Evolutionary conservation across 2,888 invertebrate species (phyloP).

Genomic region (Polia nebulosa): DNA sequence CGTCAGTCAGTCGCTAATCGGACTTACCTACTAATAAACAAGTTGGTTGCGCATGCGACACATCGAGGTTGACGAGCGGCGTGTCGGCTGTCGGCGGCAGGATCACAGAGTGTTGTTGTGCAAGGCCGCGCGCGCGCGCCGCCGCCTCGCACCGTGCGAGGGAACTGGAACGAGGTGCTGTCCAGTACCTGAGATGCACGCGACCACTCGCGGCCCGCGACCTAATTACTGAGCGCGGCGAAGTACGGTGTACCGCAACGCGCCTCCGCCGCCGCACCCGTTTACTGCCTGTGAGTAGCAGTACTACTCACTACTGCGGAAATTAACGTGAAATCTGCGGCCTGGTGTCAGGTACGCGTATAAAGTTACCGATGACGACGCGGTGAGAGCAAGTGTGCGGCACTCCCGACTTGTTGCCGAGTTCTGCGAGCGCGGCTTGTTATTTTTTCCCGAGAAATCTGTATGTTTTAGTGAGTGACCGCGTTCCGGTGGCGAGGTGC

Average conservation of each 20-base stretch:
- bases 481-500: conserved; percentile 82
- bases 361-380: conserved; percentile 15
- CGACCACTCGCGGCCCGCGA: conserved; percentile 38
- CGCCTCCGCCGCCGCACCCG: neutral
- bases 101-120: conserved; percentile 5
- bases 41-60: conserved; percentile 7
- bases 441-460: conserved; percentile 82
- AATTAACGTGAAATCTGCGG: conserved; percentile 20
- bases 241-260: neutral
- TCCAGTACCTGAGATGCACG: conserved; percentile 11
- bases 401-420: conserved; percentile 90
- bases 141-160: neutral
- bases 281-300: neutral
- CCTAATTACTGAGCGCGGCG: conserved; percentile 29
- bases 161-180: conserved; percentile 13
- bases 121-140: conserved; percentile 17
- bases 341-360: conserved; percentile 7
- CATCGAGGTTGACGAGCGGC: conserved; percentile 17
- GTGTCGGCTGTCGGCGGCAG: conserved; percentile 4
- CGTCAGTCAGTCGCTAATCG: neutral
- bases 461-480: conserved; percentile 84
- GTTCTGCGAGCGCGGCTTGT: conserved; percentile 87
- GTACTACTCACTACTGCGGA: conserved; percentile 1
- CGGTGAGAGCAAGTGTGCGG: conserved; percentile 67
- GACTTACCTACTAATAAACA: conserved; percentile 37